Evolutionary conservation across 2,888 invertebrate genomes (phyloP), one percentile per base, ranked within the genome.

Genomic region (Amaurobius ferox): DNA sequence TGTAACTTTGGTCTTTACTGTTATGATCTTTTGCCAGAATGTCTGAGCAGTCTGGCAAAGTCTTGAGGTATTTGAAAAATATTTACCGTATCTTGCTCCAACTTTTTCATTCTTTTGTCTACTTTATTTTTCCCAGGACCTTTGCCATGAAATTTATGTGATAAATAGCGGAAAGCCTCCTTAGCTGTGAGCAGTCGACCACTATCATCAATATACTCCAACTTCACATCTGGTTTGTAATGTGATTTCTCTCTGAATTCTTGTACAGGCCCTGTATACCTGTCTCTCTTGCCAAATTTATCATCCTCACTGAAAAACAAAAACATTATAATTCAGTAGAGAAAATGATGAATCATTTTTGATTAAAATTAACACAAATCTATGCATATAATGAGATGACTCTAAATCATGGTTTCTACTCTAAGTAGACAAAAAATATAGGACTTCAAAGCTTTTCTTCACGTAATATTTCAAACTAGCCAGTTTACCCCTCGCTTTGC

Each of bases 121-220:
- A 94, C 94, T 93, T 99, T 99, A 93, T 98, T 98, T 92, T 99
- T 99, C 77, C 99, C 99, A 26, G 99, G 98, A 0, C 98, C 98
- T 93, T 99, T 99, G 74, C 99, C 99, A 92, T 99, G 99, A 93
- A 99, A 99, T 92, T 98, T 98, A 92, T 98, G 99, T 29, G 97
- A 98, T 77, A 99, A 93, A 87, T 91, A 91, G 55, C 93, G 90
- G 92, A 98, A 99, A 68, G 99, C 99, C 93, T 99, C 99, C 92
- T 99, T 99, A 79, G 96, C 95, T 90, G 95, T 96, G 86, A 99
- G 94, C 89, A 96, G 94, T 79, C 97, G 95, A 0, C 99, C 99
- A 90, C 96, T 96, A 91, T 98, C 98, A 92, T 99, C 99, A 88
- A 97, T 97, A 91, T 99, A 99, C 91, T 98, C 98, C 90, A 99